These are phyloP conservation scores for Crotophaga sulcirostris DNA, from an alignment of 2,113 vertebrate species.

Conservation along the genomic window DNA sequence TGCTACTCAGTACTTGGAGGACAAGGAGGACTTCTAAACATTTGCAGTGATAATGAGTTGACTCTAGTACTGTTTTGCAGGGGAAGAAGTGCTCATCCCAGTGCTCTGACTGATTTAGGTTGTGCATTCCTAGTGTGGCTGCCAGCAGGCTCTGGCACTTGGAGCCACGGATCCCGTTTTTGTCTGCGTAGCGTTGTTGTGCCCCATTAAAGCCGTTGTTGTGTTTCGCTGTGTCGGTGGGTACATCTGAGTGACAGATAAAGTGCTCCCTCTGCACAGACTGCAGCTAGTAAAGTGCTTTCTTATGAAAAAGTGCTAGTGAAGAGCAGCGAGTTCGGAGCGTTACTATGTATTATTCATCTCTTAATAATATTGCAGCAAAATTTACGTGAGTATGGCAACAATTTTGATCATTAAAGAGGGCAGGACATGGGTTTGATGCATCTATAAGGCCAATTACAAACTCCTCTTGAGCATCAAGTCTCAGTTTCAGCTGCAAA, in stretches of 20 bases:
- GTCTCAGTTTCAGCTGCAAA: fast-evolving
- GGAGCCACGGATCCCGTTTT: fast-evolving
- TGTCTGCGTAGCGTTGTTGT: not conserved
- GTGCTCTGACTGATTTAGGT: not conserved
- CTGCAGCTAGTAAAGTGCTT: not conserved
- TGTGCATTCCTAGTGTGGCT: not conserved
- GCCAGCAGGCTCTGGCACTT: not conserved
- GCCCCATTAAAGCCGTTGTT: not conserved
- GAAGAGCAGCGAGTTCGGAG: not conserved
- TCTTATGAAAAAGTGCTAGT: not conserved
- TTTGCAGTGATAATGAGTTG: conserved; percentile 7
- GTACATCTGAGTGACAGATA: not conserved
- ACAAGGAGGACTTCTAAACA: not conserved
- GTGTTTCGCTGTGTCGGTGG: not conserved
- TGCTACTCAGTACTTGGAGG: not conserved
- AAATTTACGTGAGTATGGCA: not conserved
- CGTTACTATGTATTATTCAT: not conserved
- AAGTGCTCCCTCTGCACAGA: not conserved
- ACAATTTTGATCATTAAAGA: not conserved
- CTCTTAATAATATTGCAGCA: not conserved
- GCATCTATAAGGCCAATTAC: not conserved
- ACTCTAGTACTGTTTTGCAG: not conserved
- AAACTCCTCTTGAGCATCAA: fast-evolving
- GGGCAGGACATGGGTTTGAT: not conserved
- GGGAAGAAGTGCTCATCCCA: not conserved